Base-by-base conservation (phyloP, 1,140 invertebrate species). In the Calycopis cecrops region DNA sequence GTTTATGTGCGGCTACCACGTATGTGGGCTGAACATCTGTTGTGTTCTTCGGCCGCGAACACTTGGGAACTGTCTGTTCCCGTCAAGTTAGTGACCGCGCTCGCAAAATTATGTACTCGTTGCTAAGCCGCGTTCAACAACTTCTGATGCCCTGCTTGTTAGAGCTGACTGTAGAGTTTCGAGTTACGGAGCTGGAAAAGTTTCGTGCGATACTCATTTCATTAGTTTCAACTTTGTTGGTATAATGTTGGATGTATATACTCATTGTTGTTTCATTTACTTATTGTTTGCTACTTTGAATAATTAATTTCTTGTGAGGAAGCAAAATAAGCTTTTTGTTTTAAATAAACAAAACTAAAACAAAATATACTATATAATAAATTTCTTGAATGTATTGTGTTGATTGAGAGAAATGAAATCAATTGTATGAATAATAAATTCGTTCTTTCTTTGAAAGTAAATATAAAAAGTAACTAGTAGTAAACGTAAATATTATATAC, bases 131-230 rank as follows among this genome's bases (percentile, higher is more conserved):
- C 71, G 71, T 67, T 74, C 72, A 80, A 74, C 80, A 78, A 84
- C 65, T 82, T 84, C 59, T 61, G 67, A 76, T 82, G 73, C 72
- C 59, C 64, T 63, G 74, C 77, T 81, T 81, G 82, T 85, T 85
- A 82, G 66, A 70, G 71, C 72, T 71, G 59, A 67, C 67, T 69
- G 68, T 28, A 28, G 62, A 76, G 76, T 78, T 76, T 71, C 61
- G 65, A 76, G 71, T 85, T 75, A 28, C 76, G 76, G 73, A 72
- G 71, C 73, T 71, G 69, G 55, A 57, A 76, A 82, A 82, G 71
- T 82, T 85, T 75, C 57, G 63, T 56, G 60, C 65, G 65, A 67
- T 73, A 71, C 76, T 79, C 64, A 77, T 76, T 79, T 74, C 68
- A 65, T 78, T 34, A 35, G 40, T 52, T 44, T 28, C 16, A 10